Conservation (phyloP, 2,113 vertebrate species). For the Prunella himalayana region DNA sequence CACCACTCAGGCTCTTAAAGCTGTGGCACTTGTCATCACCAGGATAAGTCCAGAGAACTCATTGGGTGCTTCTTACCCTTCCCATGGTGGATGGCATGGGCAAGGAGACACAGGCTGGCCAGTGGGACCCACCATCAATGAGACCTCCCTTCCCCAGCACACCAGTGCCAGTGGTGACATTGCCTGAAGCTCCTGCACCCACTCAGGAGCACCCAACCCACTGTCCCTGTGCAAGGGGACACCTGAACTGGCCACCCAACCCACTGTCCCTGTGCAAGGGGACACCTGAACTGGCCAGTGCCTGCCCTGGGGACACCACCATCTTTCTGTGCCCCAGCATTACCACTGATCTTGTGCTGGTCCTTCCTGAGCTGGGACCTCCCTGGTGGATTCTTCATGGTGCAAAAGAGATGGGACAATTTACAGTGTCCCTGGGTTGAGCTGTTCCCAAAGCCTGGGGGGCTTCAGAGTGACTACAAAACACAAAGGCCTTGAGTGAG, state of each 20-base stretch:
- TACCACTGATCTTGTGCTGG: fast-evolving
- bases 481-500: not conserved
- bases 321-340: not conserved
- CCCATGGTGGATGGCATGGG: too few species aligned
- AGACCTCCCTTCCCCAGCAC: not conserved
- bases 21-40: not conserved
- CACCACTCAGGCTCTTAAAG: not conserved
- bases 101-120: not conserved
- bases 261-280: not conserved
- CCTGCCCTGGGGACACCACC: not conserved
- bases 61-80: not conserved
- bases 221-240: not conserved
- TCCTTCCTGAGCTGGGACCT: not conserved
- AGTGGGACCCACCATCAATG: too few species aligned
- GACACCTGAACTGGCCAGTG: not conserved
- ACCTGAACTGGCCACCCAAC: not conserved
- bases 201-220: fast-evolving
- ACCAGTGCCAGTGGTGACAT: fast-evolving
- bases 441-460: not conserved
- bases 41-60: not conserved
- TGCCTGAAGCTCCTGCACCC: not conserved
- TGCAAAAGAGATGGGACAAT: not conserved
- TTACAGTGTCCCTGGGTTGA: not conserved
- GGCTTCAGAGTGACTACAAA: not conserved
- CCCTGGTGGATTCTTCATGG: not conserved